Evolutionary conservation across 92 coral and sea anemone genomes (phyloP), one percentile per base, ranked within the genome.

Genomic region (Epizoanthus rinbou): DNA sequence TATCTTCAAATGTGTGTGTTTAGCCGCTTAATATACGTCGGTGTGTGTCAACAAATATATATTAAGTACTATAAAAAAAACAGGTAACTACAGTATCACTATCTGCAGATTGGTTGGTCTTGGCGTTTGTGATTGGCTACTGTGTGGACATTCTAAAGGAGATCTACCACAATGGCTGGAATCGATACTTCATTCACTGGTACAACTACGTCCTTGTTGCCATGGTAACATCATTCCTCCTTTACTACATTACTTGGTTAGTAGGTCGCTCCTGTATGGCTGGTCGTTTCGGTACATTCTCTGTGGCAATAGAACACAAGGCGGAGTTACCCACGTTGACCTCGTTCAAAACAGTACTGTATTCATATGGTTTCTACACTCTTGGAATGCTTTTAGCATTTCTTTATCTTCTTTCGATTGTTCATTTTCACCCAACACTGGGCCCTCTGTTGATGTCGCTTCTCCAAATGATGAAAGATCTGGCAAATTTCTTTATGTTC

Each of bases 401-500:
- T 83, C 64, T 73, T 16, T 73, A 74, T 31, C 83, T 75, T 41
- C 21, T 82, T 50, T 87, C 90, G 6, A 73, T 67, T 11, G 57
- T 75, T 22, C 73, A 82, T 57, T 73, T 74, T 54, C 84, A 83
- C 68, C 74, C 80, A 2, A 47, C 35, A 33, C 64, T 74, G 13
- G 90, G 90, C 15, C 90, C 90, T 41, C 80, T 87, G 6, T 56
- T 87, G 17, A 74, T 82, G 22, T 84, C 87, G 0, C 74, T 87
- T 58, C 58, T 41, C 8, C 64, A 56, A 17, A 87, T 87, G 90
- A 22, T 87, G 7, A 28, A 82, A 37, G 84, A 83, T 59, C 50
- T 87, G 31, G 82, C 64, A 7, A 76, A 76, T 58, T 87, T 87
- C 33, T 76, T 75, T 50, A 53, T 75, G 41, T 68, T 65, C 71